Conservation (phyloP, 2,797 vertebrate species). For the Hydrophis major region DNA sequence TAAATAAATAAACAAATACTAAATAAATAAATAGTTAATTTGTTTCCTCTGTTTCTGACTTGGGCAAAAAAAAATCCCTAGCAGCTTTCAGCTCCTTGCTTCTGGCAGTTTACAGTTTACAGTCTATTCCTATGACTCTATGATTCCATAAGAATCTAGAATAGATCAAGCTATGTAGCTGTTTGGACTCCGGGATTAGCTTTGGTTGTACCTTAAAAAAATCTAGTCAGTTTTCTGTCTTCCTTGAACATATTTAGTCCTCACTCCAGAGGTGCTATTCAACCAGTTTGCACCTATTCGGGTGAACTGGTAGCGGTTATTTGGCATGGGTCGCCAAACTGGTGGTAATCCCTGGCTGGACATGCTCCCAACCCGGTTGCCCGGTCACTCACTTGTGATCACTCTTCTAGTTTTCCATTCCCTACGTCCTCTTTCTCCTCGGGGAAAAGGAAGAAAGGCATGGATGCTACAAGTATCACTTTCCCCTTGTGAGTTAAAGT, state of each 20-base stretch:
- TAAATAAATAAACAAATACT: no score
- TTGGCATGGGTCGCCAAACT: no score
- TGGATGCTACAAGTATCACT: no score
- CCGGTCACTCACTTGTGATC: no score
- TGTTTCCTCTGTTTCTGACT: not conserved
- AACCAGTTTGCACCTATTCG: no score
- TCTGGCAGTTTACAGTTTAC: not conserved
- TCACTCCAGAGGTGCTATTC: not conserved
- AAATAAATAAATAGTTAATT: not conserved
- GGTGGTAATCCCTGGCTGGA: no score
- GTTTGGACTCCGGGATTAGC: not conserved
- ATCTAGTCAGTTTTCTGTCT: not conserved
- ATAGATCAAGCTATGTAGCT: not conserved
- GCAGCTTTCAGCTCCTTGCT: not conserved
- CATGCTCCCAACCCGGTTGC: no score
- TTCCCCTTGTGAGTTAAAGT: no score
- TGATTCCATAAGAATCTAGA: not conserved
- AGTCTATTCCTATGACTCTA: not conserved
- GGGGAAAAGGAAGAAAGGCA: no score
- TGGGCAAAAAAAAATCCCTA: not conserved
- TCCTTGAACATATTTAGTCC: not conserved
- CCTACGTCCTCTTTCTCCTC: no score
- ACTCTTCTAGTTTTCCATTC: no score
- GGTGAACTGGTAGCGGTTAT: no score
- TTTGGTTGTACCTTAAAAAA: not conserved